Evolutionary conservation across 2,113 vertebrate species (phyloP).

Genomic region (Hippocampus abdominalis): DNA sequence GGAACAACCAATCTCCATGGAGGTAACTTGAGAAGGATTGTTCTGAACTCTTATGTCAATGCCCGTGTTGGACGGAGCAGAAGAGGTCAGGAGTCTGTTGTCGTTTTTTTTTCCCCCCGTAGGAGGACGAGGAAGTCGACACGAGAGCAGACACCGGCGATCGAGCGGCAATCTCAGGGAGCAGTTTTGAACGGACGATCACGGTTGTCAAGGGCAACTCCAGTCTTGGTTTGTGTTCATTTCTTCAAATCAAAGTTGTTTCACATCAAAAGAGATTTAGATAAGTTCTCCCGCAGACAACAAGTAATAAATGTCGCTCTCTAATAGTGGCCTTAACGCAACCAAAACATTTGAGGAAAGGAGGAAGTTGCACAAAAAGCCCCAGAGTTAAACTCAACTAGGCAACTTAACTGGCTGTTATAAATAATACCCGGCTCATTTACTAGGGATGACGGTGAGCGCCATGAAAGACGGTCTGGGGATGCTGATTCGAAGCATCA

Average conservation of each 20-base stretch:
- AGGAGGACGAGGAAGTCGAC: conserved; percentile 72
- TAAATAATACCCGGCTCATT: too few species aligned
- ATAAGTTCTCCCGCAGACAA: too few species aligned
- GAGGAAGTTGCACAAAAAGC: too few species aligned
- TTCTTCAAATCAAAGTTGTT: conserved; percentile 14
- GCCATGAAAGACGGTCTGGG: conserved; percentile 87
- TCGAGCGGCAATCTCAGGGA: conserved; percentile 57
- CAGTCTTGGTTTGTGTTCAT: conserved; percentile 83
- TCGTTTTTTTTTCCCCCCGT: background rate
- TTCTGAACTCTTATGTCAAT: background rate
- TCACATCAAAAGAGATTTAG: background rate
- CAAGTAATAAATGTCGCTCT: too few species aligned
- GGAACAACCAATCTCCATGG: conserved; percentile 34
- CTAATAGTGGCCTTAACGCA: too few species aligned
- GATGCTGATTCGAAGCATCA: conserved; percentile 91
- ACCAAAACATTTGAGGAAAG: too few species aligned
- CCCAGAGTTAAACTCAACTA: too few species aligned
- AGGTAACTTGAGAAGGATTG: conserved; percentile 36
- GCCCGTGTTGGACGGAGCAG: too few species aligned
- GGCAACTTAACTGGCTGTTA: too few species aligned
- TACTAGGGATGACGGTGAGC: conserved; percentile 91
- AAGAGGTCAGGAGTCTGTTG: too few species aligned
- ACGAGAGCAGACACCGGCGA: conserved; percentile 57
- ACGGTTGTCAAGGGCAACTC: conserved; percentile 93
- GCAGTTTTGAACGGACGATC: conserved; percentile 84